Base-by-base conservation (phyloP, 2,797 vertebrate genomes). In the Chiloscyllium punctatum region DNA sequence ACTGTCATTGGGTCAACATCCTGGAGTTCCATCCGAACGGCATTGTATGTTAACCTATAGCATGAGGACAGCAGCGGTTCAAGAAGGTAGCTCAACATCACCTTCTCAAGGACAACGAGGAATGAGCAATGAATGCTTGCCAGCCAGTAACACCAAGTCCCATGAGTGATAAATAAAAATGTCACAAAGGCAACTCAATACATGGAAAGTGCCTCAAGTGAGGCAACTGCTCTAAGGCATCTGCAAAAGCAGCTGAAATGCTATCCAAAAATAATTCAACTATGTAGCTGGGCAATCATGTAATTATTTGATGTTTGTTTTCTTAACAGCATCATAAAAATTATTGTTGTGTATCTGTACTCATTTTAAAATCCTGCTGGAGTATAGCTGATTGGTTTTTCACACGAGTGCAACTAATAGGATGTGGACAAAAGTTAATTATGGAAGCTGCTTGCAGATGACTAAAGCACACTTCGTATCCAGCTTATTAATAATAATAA, bases 321-420 rank as follows among this genome's bases (percentile, higher is more conserved):
- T 66, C 62, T 66, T 91, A 62, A 91, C 27, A 18, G 16, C 66
- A n/a, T 91, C 48, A 84, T 48, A 84, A 84, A 42, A 84, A 42
- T 84, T 91, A 62, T 91, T 91, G 88, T 91, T 33, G 27, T 66
- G 57, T 91, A 18, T 91, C 88, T n/a, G 33, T 91, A 91, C 62
- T 91, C n/a, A 91, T 91, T 91, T 91, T 66, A 33, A 66, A 66
- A 57, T 66, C 88, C 88, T 62, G 87, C 87, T 53, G 88, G 30
- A 7, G 57, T 33, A 66, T 33, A n/a, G 53, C 90, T 94, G 57
- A 94, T 11, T 91, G 88, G 88, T 5, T 25, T 94, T 69, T 94
- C n/a, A 15, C 90, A 42, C 25, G 48, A 88, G 42, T 42, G 51
- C 90, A 69, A n/a, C 4, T 33, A n/a, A 69, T 42, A 23, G 62